Evolutionary conservation across 1,140 invertebrate species (phyloP), one percentile per base, ranked within the genome.

Genomic region (Xylocopa sonorina): DNA sequence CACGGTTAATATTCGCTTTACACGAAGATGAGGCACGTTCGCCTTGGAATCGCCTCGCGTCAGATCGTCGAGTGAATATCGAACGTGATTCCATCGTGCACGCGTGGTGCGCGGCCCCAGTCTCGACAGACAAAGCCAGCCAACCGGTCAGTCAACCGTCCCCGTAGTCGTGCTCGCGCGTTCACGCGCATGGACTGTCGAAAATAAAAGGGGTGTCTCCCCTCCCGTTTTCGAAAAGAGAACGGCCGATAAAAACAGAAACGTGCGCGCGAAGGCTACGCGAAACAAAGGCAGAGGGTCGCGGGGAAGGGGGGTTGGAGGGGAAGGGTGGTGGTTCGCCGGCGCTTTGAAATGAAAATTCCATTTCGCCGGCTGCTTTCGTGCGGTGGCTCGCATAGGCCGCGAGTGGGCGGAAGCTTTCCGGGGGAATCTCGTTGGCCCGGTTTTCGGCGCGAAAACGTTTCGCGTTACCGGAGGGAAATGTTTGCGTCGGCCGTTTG

Each of bases 341-440:
- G 21, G 14, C 43, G 75, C 43, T 78, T 78, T 78, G 43, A 71
- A 78, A 78, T 78, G 75, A 62, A 78, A 78, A 78, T 78, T 78
- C 75, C 75, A 78, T 78, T 71, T 78, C 55, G 51, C 14, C 51
- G n/a, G 57, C 43, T 32, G 63, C 24, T 68, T 46, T 46, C 63
- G 41, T 67, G 64, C 63, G 74, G n/a, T 62, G 74, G n/a, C 48
- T 67, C 43, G 63, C 50, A 34, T n/a, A n/a, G n/a, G n/a, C 43
- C 55, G 41, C 29, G 53, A 72, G 27, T 43, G 41, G 21, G 38
- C 43, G 53, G 58, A 51, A 27, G 21, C 16, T 41, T 68, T 68
- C 32, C 53, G 16, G 32, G 53, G 53, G 43, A 71, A 78, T 78
- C 32, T 78, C 55, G 75, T 78, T 62, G 55, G 66, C 43, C 55